Conservation (phyloP, 2,113 vertebrate genomes). For the Capra hircus region DNA sequence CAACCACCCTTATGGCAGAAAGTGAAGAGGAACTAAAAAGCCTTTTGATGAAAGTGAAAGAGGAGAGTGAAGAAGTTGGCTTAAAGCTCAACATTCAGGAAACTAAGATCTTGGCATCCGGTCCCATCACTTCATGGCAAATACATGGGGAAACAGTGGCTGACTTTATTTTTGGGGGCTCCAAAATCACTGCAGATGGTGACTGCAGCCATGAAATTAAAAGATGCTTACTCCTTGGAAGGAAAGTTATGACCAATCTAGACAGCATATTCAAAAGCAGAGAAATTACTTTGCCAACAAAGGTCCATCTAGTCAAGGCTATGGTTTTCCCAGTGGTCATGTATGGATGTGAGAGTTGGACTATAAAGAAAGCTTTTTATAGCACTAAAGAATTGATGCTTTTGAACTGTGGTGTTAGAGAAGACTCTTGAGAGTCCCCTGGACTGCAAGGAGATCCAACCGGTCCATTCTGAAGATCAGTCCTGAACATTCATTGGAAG, state of each 20-base stretch:
- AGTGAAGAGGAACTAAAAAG: neutral
- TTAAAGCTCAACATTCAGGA: neutral
- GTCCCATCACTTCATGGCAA: neutral
- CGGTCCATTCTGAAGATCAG: neutral
- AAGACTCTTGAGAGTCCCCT: neutral
- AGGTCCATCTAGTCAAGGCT: neutral
- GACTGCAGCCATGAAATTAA: neutral
- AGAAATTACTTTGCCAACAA: neutral
- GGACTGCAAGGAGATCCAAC: neutral
- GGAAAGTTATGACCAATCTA: neutral
- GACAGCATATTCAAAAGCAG: neutral
- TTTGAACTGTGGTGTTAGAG: neutral
- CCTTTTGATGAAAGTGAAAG: neutral
- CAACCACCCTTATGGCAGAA: neutral
- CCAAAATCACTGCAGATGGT: neutral
- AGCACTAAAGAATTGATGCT: fast-evolving
- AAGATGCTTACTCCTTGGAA: neutral
- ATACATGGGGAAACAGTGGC: neutral
- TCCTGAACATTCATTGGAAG: neutral
- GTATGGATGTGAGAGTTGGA: neutral
- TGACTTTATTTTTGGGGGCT: fast-evolving
- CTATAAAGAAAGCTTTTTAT: neutral
- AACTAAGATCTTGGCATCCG: neutral
- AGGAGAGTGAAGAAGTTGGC: neutral
- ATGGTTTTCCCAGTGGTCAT: neutral